Percentiles rank a stretch among this genome's conserved stretches.
Evolutionary conservation across 2,113 vertebrate species (phyloP).

Genomic region (Phaethornis superciliosus): DNA sequence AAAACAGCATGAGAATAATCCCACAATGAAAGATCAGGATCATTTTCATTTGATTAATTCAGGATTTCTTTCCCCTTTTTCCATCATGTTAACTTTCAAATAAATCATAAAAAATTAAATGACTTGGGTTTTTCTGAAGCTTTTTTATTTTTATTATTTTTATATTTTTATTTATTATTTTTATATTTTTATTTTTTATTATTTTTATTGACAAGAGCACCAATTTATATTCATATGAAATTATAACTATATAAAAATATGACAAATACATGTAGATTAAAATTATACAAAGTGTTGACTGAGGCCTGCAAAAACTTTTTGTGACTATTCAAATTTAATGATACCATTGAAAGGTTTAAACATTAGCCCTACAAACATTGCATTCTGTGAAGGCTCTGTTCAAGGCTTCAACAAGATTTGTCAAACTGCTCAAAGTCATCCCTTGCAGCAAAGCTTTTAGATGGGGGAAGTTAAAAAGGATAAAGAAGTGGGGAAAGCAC

Average conservation of each 20-base stretch:
- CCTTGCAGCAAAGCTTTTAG: rapidly evolving
- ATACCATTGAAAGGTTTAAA: not conserved
- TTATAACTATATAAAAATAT: rapidly evolving
- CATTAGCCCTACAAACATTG: not conserved
- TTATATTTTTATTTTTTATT: no score
- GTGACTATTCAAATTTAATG: not conserved
- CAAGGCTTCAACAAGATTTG: not conserved
- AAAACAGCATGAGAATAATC: not conserved
- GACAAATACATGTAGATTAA: not conserved
- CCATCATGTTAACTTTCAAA: not conserved
- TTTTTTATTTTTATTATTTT: no score
- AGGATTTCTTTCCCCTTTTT: not conserved
- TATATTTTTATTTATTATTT: no score
- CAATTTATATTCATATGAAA: rapidly evolving
- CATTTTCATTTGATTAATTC: not conserved
- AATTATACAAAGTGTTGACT: not conserved
- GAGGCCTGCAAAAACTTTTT: not conserved
- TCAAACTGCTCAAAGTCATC: not conserved
- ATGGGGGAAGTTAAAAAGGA: not conserved
- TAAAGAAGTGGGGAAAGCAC: not conserved
- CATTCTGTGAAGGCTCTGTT: not conserved
- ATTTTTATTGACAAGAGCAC: not conserved
- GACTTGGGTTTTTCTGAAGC: not conserved
- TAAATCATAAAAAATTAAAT: rapidly evolving
- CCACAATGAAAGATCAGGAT: not conserved